Base-by-base conservation (phyloP, 2,797 vertebrate species). In the Anguilla anguilla region DNA sequence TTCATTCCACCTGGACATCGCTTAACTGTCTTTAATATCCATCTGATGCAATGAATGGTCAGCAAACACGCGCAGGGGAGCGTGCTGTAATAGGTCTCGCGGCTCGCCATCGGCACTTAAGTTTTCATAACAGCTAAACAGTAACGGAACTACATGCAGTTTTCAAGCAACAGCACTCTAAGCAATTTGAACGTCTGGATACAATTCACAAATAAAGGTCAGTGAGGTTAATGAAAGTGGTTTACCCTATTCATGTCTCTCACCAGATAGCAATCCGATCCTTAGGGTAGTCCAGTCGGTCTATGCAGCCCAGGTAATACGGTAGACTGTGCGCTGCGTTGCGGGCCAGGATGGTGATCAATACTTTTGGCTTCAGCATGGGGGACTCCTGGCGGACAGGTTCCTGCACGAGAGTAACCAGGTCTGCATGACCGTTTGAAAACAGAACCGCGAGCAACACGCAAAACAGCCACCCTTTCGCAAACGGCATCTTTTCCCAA, bases 261-360 rank as follows among this genome's bases (percentile, higher is more conserved):
- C 92, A 97, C 97, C 97, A 97, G 89, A 97, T 90, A 64, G 95
- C 94, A 87, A 96, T 94, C 86, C 96, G 91, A 87, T 91, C 91
- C 94, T 97, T 97, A 67, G 96, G 96, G 92, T 97, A 97, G 83
- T 94, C 94, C 92, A 97, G 93, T 88, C 96, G 93, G 91, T 97
- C 97, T 89, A 97, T 91, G 91, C 97, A 97, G 92, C 96, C 96
- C 81, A 97, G 95, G 90, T 94, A 95, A 87, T 92, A 93, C 0
- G 97, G 96, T 89, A 97, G 94, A 67, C 96, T 89, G 93, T 95
- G 96, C 19, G 95, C 96, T 0, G 96, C 93, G 90, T 98, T 97
- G 87, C 97, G 95, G 83, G 96, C 96, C 2, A 97, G 93, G 85
- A 97, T 72, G 59, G 94, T 94, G 84, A 97, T 91, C 15, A 97